Evolutionary conservation across 2,797 vertebrate genomes (phyloP).

Genomic region (Ispidina lecontei): DNA sequence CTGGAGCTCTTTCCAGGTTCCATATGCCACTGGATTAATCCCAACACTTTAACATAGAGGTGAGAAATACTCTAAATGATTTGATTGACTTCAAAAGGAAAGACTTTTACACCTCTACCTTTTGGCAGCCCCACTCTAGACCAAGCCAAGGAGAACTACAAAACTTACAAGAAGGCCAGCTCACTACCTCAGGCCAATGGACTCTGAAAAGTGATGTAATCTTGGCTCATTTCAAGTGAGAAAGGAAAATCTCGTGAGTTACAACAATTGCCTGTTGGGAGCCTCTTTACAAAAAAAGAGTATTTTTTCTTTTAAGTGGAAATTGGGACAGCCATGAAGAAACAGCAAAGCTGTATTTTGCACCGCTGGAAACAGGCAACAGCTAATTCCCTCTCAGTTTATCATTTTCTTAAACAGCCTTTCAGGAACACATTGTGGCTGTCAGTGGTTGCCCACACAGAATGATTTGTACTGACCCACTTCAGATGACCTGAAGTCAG

Average conservation of each 20-base stretch:
- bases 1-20: conserved; percentile 49
- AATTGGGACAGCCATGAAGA: not conserved
- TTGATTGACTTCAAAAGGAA: conserved; percentile 48
- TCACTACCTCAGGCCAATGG: conserved; percentile 20
- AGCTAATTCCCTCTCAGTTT: not conserved
- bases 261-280: conserved; percentile 14
- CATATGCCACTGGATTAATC: conserved; percentile 19
- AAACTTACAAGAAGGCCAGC: not conserved
- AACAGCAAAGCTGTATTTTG: conserved; percentile 28
- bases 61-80: conserved; percentile 39
- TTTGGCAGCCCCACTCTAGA: conserved; percentile 9
- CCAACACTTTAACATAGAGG: conserved; percentile 22
- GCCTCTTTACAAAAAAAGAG: not conserved
- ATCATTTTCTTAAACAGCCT: not conserved
- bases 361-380: not conserved
- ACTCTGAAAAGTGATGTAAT: conserved; percentile 8
- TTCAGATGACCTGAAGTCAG: not conserved
- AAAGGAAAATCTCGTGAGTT: not conserved
- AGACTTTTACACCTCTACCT: not conserved
- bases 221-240: not conserved
- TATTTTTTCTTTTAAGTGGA: not conserved
- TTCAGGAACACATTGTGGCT: not conserved
- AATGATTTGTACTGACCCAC: not conserved
- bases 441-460: not conserved
- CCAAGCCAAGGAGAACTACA: conserved; percentile 38